These are phyloP conservation scores for Eustalomyia histrio DNA, from an alignment of 2,888 invertebrate species.

Conservation along the genomic window DNA sequence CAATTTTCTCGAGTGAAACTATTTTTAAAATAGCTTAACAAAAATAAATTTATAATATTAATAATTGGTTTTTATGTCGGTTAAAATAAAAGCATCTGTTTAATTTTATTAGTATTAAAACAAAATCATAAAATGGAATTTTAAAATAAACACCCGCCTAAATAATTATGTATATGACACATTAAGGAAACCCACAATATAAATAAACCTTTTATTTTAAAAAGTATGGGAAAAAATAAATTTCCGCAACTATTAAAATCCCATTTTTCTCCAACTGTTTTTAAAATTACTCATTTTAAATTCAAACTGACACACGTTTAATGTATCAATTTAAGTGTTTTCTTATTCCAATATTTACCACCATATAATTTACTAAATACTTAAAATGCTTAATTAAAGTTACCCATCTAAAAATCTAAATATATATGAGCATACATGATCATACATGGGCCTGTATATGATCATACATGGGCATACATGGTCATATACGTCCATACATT, in stretches of 20 bases:
- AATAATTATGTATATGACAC: neutral
- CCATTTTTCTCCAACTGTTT: too few species aligned
- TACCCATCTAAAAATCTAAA: too few species aligned
- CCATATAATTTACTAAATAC: too few species aligned
- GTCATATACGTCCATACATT: too few species aligned
- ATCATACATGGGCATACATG: too few species aligned
- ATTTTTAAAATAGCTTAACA: neutral
- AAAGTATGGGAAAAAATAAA: neutral
- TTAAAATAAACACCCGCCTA: neutral
- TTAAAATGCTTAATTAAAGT: too few species aligned
- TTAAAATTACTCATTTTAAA: too few species aligned
- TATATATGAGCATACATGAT: too few species aligned
- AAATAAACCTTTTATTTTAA: neutral
- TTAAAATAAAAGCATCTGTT: neutral
- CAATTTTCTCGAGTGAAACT: neutral
- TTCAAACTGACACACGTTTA: neutral
- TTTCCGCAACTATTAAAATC: too few species aligned
- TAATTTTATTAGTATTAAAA: constrained; percentile 4
- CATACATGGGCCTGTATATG: too few species aligned
- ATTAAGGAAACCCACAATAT: neutral
- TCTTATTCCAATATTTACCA: too few species aligned
- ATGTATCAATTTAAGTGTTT: neutral
- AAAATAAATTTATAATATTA: neutral
- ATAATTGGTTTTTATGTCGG: constrained; percentile 1
- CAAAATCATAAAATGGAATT: neutral